phyloP scores from a whole-genome alignment of 2,797 vertebrate species.

The Hozukius guyotensis region DNA sequence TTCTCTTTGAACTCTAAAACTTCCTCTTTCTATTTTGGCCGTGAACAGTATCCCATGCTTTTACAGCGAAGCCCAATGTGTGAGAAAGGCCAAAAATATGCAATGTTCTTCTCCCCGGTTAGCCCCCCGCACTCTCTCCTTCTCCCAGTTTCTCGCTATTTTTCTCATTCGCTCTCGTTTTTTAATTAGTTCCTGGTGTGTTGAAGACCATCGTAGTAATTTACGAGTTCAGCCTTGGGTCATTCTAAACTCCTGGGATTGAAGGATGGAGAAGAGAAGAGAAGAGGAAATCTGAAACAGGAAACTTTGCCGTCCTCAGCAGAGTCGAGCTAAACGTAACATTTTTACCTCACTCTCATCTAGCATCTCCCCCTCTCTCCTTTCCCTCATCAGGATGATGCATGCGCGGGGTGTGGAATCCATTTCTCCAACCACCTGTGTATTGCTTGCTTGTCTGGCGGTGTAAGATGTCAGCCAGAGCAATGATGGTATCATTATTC shows the following conservation, averaged over 20 bases:
- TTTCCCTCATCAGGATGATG: conserved; percentile 66
- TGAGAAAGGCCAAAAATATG: background rate
- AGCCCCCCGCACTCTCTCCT: background rate
- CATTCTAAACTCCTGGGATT: conserved; percentile 27
- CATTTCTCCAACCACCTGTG: conserved; percentile 69
- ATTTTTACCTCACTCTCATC: conserved; percentile 48
- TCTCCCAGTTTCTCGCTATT: background rate
- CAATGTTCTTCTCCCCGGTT: background rate
- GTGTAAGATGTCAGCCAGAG: conserved; percentile 62
- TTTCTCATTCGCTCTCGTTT: background rate
- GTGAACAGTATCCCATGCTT: background rate
- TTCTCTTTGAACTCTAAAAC: background rate
- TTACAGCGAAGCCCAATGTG: background rate
- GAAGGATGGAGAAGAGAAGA: conserved; percentile 4
- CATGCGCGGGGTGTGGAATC: conserved; percentile 50
- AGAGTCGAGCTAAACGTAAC: conserved; percentile 33
- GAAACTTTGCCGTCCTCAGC: conserved; percentile 3
- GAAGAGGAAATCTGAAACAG: background rate
- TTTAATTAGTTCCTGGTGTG: conserved; percentile 54
- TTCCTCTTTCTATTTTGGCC: background rate
- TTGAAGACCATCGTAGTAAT: conserved; percentile 33
- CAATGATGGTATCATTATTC: conserved; percentile 74
- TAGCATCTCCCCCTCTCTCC: background rate
- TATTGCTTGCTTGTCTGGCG: conserved; percentile 64
- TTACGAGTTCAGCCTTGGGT: conserved; percentile 55